phyloP scores from a whole-genome alignment of 2,113 vertebrate species.

The Myrmecophaga tridactyla region DNA sequence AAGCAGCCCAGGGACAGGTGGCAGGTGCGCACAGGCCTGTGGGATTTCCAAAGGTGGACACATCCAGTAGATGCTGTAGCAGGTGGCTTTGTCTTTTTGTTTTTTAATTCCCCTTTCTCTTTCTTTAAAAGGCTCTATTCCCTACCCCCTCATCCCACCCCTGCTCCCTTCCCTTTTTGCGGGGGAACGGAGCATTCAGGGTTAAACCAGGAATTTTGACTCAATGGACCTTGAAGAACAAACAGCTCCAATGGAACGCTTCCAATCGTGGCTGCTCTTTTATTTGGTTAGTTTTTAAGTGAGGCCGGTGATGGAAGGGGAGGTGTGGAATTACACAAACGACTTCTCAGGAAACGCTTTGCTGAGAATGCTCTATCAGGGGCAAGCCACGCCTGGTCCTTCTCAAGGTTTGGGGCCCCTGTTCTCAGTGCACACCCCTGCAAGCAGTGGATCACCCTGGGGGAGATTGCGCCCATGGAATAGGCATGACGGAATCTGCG shows the following conservation, averaged over 20 bases:
- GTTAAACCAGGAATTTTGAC: slow-evolving; percentile 55
- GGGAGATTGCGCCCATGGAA: neutral
- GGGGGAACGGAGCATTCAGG: neutral
- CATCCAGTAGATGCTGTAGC: neutral
- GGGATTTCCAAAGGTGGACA: neutral
- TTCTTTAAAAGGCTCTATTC: neutral
- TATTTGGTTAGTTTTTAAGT: neutral
- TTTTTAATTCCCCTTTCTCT: neutral
- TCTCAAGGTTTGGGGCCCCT: too few species aligned
- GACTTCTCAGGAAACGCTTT: slow-evolving; percentile 66
- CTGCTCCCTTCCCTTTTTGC: too few species aligned
- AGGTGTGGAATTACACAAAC: slow-evolving; percentile 64
- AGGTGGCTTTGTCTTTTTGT: slow-evolving; percentile 52
- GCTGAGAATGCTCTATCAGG: slow-evolving; percentile 59
- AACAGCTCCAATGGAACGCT: slow-evolving; percentile 65
- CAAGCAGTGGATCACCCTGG: neutral
- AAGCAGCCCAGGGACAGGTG: neutral
- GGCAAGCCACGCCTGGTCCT: slow-evolving; percentile 74
- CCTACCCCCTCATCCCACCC: too few species aligned
- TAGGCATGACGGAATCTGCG: neutral
- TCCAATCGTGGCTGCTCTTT: slow-evolving; percentile 50
- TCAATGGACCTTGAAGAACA: slow-evolving; percentile 63
- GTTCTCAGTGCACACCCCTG: too few species aligned
- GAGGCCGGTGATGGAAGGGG: slow-evolving; percentile 18
- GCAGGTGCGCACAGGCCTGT: neutral